These are phyloP conservation scores for Montipora sp. DNA, from an alignment of 64 coral and sea anemone genomes.

Conservation along the genomic window DNA sequence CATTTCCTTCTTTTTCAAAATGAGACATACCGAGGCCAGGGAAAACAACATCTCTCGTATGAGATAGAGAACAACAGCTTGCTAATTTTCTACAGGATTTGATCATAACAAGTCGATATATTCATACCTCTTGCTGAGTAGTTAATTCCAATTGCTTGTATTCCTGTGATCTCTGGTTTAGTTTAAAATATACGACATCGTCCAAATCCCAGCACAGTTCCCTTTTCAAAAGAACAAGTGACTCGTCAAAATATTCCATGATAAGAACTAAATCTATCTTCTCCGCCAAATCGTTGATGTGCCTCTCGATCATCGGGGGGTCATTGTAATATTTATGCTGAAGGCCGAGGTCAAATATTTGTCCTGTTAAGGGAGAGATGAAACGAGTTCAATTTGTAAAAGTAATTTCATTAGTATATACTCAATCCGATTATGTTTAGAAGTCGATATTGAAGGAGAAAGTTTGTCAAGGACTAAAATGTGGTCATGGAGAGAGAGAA, in stretches of 20 bases:
- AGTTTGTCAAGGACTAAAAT: no score
- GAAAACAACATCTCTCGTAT: no score
- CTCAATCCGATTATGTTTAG: no score
- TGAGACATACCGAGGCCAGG: no score
- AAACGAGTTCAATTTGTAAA: neutral
- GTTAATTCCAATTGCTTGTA: conserved; percentile 78
- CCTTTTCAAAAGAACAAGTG: conserved; percentile 79
- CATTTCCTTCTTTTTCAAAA: no score
- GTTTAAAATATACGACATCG: conserved; percentile 77
- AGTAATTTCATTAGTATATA: neutral
- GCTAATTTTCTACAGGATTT: neutral
- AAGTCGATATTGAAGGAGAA: no score
- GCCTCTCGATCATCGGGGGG: conserved; percentile 62
- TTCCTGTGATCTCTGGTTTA: conserved; percentile 60
- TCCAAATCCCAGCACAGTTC: conserved; percentile 86
- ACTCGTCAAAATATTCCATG: conserved; percentile 87
- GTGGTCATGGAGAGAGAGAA: no score
- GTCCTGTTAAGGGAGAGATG: conserved; percentile 33
- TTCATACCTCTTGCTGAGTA: conserved; percentile 54
- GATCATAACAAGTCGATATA: neutral
- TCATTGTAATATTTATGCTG: conserved; percentile 72
- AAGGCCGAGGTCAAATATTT: conserved; percentile 82
- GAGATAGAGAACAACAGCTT: no score
- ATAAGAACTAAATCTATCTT: conserved; percentile 77
- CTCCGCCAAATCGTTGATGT: conserved; percentile 69